Evolutionary conservation across 2,113 vertebrate species (phyloP), one percentile per base, ranked within the genome.

Genomic region (Bettongia penicillata): DNA sequence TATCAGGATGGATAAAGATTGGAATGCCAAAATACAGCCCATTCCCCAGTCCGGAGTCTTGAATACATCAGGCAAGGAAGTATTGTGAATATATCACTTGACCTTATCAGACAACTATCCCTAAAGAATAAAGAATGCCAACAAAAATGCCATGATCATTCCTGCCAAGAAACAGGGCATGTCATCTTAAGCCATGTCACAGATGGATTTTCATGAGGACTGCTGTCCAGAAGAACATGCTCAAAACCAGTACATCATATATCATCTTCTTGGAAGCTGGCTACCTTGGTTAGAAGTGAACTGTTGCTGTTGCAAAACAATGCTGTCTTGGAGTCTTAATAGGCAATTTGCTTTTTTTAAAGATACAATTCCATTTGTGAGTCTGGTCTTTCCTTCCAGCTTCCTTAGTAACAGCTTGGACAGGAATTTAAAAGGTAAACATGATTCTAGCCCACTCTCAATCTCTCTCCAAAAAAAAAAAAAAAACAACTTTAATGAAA

Each of bases 241-340:
- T 91, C 49, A 50, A 47, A 94, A 94, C 6, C 51, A 96, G 94
- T 93, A 93, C 55, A 94, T n/a, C 90, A 49, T 28, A 52, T 94
- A 93, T 95, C 92, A 95, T 50, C 23, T 93, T 93, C 97, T 98
- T 61, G 77, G 53, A 96, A 96, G 53, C 68, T 91, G 96, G 96
- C 90, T 96, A 92, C 94, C 96, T 94, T 91, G 96, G 93, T 84
- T 43, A 84, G 68, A 97, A 95, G 97, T 95, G 95, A 97, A 53
- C 91, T 95, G 43, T 90, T 94, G 93, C 92, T 52, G 90, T 92
- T 95, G 55, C 61, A n/a, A 47, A 68, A 93, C 52, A 91, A 0
- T n/a, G 53, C 90, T 7, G 31, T 68, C 49, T 91, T 57, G 26
- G 89, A 31, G 90, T 26, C 49, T 51, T 96, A 48, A 84, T 55